Base-by-base conservation (phyloP, 2,113 vertebrate genomes). In the Sardina pilchardus region DNA sequence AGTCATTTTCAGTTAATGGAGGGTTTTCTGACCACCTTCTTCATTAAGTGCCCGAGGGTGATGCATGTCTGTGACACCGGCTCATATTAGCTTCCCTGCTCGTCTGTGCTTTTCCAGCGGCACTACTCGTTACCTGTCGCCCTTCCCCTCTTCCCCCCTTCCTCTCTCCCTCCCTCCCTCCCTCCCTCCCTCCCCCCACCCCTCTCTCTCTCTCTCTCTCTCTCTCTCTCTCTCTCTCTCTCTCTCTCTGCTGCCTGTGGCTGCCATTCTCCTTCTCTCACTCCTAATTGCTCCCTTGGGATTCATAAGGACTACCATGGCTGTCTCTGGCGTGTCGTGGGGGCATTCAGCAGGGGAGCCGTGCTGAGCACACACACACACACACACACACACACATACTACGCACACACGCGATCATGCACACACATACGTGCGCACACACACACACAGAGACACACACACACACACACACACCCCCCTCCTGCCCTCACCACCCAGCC, bases 201-300 rank as follows among this genome's bases (percentile, higher is more conserved):
- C 21, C 67, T 75, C 24, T 34, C 24, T 75, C 24, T 75, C 14
- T 59, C 56, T 59, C 14, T 59, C 14, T 59, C 14, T n/a, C 30
- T 43, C 81, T 82, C 19, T 82, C 39, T 47, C 81, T 82, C 12
- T 45, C 81, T 47, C 39, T 48, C 21, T 82, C n/a, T 82, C 45
- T 50, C 45, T 81, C 45, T 82, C 45, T 43, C 84, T 84, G 53
- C 89, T 82, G 89, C 92, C 85, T 30, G 89, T 92, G 90, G 93
- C 90, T 94, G 91, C 93, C 92, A 93, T 92, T 93, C 91, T 94
- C 90, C 92, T 94, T 94, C 93, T 92, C 91, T 93, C 89, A 91
- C 91, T 92, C 93, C 91, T 95, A 95, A 95, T 95, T 95, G 94
- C 92, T 93, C 94, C 91, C 89, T 86, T 89, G 94, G 92, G 94